Conservation (phyloP, 2,888 invertebrate genomes). For the Syritta pipiens region DNA sequence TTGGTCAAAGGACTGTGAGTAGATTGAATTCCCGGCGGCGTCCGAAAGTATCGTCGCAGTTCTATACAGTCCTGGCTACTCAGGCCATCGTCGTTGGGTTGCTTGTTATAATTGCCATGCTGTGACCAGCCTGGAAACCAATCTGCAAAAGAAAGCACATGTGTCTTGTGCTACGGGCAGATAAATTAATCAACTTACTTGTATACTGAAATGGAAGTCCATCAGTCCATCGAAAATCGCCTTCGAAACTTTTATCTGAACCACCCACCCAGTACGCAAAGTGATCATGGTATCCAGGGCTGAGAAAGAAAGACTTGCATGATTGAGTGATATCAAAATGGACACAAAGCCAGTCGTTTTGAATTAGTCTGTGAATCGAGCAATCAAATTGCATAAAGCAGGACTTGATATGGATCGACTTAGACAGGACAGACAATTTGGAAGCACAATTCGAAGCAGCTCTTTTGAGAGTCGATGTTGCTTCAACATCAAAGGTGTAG, state of each 20-base stretch:
- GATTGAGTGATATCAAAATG: neutral
- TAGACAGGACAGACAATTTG: too few species aligned
- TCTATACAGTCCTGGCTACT: constrained; percentile 91
- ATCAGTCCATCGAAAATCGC: constrained; percentile 90
- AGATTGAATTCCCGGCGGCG: constrained; percentile 78
- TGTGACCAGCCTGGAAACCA: constrained; percentile 91
- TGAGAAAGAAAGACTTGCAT: constrained; percentile 72
- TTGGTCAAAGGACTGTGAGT: constrained; percentile 80
- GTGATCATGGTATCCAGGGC: constrained; percentile 85
- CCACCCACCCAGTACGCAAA: constrained; percentile 91
- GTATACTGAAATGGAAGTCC: constrained; percentile 87
- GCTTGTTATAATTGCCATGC: constrained; percentile 83
- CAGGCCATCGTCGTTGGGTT: constrained; percentile 91
- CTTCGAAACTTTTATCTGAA: constrained; percentile 87
- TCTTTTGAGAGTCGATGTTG: too few species aligned
- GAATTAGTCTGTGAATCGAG: too few species aligned
- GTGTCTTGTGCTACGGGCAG: too few species aligned
- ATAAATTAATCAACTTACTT: constrained; percentile 81
- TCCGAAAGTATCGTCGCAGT: constrained; percentile 84
- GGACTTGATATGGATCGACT: too few species aligned
- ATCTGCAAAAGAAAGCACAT: too few species aligned
- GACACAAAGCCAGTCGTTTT: too few species aligned
- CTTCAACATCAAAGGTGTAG: too few species aligned
- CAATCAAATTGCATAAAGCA: too few species aligned
- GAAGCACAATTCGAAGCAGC: too few species aligned